Conservation (phyloP, 2,797 vertebrate species). For the Gadopsis bispinosus region DNA sequence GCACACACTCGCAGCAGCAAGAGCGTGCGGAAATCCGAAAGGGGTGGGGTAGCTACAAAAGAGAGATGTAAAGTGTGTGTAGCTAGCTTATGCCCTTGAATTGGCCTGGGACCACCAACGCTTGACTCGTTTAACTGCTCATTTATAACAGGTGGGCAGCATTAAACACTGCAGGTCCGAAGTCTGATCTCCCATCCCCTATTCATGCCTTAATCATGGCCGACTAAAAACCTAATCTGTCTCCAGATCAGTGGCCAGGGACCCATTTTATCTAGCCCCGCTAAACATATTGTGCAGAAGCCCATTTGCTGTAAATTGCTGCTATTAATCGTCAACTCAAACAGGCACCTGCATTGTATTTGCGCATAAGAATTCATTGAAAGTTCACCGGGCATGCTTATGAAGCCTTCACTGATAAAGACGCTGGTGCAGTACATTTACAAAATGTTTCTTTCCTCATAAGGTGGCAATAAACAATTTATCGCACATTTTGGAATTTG, state of each 20-base stretch:
- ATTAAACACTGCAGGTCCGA: constrained; percentile 73
- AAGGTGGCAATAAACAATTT: constrained; percentile 58
- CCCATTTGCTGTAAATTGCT: constrained; percentile 81
- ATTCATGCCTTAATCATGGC: constrained; percentile 80
- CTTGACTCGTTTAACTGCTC: constrained; percentile 80
- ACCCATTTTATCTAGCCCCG: constrained; percentile 76
- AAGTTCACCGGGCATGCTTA: constrained; percentile 48
- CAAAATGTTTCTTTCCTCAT: constrained; percentile 35
- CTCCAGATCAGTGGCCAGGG: constrained; percentile 82
- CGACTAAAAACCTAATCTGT: constrained; percentile 80
- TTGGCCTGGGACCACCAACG: constrained; percentile 73
- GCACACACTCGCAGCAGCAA: constrained; percentile 33
- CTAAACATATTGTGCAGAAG: constrained; percentile 81
- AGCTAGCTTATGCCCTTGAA: constrained; percentile 73
- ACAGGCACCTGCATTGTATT: constrained; percentile 68
- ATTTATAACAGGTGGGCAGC: constrained; percentile 81
- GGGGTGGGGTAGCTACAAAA: constrained; percentile 17
- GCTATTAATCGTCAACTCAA: constrained; percentile 82
- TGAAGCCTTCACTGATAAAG: constrained; percentile 43
- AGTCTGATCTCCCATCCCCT: constrained; percentile 73
- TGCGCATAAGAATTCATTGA: constrained; percentile 47
- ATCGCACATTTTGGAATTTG: constrained; percentile 44
- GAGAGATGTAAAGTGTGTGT: constrained; percentile 36
- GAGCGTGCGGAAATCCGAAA: constrained; percentile 30
- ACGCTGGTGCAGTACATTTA: constrained; percentile 28